Conservation (phyloP, 2,113 vertebrate genomes). For the Himantopus leucocephalus region DNA sequence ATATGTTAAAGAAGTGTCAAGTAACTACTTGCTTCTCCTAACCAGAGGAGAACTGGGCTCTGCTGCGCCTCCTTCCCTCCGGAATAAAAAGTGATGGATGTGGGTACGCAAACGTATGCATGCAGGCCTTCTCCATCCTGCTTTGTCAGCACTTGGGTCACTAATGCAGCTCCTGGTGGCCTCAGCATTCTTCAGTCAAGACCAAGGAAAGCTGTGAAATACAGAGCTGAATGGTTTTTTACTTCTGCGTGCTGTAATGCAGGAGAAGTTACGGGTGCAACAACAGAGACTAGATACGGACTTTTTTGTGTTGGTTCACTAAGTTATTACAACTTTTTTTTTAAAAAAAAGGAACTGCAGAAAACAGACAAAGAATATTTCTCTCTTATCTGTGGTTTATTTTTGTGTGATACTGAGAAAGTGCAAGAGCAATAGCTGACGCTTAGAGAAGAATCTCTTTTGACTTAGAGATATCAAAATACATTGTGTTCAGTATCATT, state of each 20-base stretch:
- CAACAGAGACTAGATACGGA: accelerated
- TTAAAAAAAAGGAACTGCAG: background rate
- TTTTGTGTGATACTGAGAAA: background rate
- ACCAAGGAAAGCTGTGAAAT: background rate
- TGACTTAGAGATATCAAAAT: slow-evolving; percentile 56
- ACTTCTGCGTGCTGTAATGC: background rate
- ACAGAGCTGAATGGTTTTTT: background rate
- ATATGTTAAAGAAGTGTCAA: background rate
- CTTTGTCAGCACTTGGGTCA: background rate
- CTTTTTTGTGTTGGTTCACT: background rate
- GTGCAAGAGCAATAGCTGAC: background rate
- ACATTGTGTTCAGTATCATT: slow-evolving; percentile 30
- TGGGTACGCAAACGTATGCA: background rate
- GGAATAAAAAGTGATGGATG: background rate
- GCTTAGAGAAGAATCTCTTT: background rate
- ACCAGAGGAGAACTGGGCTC: background rate
- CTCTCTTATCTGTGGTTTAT: background rate
- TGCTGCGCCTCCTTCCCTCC: background rate
- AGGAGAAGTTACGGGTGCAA: background rate
- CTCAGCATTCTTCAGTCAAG: background rate
- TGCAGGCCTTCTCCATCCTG: background rate
- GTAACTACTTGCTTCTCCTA: background rate
- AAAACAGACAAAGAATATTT: background rate
- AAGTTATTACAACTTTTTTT: accelerated
- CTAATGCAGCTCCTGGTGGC: background rate